Evolutionary conservation across 2,888 invertebrate species (phyloP).

Genomic region (Pyrochroa serraticornis): DNA sequence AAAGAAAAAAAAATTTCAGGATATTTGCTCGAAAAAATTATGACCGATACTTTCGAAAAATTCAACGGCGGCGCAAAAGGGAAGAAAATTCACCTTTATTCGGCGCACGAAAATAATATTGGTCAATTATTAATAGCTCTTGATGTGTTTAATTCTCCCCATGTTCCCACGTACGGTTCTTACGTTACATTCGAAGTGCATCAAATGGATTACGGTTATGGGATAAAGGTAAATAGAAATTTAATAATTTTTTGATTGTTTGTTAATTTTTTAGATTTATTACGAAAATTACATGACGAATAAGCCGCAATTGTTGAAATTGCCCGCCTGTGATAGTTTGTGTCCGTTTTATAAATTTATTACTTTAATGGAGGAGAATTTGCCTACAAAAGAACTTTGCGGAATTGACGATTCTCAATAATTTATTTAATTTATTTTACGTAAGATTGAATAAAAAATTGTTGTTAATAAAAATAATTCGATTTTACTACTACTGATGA

Average conservation of each 20-base stretch:
- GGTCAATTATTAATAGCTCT: slow-evolving; percentile 58
- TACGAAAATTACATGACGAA: slow-evolving; percentile 3
- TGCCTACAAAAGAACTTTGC: slow-evolving; percentile 15
- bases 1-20: slow-evolving; percentile 23
- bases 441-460: too few relatives aligned
- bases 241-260: neutral
- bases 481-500: too few relatives aligned
- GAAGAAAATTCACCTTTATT: slow-evolving; percentile 55
- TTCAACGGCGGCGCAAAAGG: slow-evolving; percentile 26
- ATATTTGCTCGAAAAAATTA: slow-evolving; percentile 40
- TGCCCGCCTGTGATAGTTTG: slow-evolving; percentile 3
- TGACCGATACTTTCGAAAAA: slow-evolving; percentile 40
- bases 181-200: slow-evolving; percentile 52
- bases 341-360: slow-evolving; percentile 5
- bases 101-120: slow-evolving; percentile 63
- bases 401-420: too few relatives aligned
- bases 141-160: slow-evolving; percentile 54
- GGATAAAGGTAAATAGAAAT: slow-evolving; percentile 40
- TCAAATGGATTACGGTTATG: slow-evolving; percentile 37
- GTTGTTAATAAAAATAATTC: too few relatives aligned
- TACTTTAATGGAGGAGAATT: slow-evolving; percentile 10
- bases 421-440: too few relatives aligned
- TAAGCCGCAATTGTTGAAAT: slow-evolving; percentile 1
- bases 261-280: slow-evolving; percentile 2
- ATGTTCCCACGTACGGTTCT: slow-evolving; percentile 52